A percentile compares a stretch with the other conserved stretches of the same genome.
Conservation (phyloP, 2,797 vertebrate genomes). For the Botia almorhae region DNA sequence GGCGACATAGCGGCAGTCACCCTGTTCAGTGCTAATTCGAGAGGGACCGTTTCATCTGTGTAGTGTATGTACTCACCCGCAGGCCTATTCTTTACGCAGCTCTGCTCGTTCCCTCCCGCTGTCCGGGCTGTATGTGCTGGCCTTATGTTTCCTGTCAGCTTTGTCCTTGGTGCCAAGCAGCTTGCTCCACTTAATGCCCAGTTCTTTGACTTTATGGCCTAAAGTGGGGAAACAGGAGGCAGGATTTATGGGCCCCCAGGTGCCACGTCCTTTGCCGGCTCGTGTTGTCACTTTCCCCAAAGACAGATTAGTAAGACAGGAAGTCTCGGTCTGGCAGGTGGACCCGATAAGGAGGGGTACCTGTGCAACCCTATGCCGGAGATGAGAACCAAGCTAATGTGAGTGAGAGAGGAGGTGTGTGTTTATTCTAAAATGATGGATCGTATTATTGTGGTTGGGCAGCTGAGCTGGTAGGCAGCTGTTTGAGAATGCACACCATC, state of each 20-base stretch:
- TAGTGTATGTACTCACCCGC: conserved; percentile 77
- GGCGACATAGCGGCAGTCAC: conserved; percentile 74
- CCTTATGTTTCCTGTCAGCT: conserved; percentile 81
- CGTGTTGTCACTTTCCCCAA: conserved; percentile 40
- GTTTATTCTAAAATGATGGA: conserved; percentile 80
- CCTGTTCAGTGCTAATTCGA: conserved; percentile 84
- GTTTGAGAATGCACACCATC: conserved; percentile 76
- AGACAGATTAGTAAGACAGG: conserved; percentile 57
- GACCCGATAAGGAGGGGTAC: conserved; percentile 28
- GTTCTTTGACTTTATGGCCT: conserved; percentile 81
- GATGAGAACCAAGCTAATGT: conserved; percentile 36
- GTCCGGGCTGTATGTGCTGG: conserved; percentile 66
- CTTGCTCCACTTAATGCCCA: conserved; percentile 77
- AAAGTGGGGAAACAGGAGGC: conserved; percentile 73
- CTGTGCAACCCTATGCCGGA: conserved; percentile 16
- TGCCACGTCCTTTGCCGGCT: conserved; percentile 53
- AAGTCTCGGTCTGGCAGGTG: conserved; percentile 50
- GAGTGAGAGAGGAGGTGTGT: conserved; percentile 63
- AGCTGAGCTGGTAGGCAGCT: conserved; percentile 77
- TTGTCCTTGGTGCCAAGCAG: conserved; percentile 82
- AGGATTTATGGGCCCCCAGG: conserved; percentile 68
- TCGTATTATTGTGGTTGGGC: conserved; percentile 83
- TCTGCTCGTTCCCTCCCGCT: conserved; percentile 70
- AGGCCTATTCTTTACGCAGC: conserved; percentile 82
- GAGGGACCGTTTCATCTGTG: conserved; percentile 85